These are phyloP conservation scores for Pelecanus crispus DNA, from an alignment of 2,113 vertebrate genomes.

Conservation along the genomic window DNA sequence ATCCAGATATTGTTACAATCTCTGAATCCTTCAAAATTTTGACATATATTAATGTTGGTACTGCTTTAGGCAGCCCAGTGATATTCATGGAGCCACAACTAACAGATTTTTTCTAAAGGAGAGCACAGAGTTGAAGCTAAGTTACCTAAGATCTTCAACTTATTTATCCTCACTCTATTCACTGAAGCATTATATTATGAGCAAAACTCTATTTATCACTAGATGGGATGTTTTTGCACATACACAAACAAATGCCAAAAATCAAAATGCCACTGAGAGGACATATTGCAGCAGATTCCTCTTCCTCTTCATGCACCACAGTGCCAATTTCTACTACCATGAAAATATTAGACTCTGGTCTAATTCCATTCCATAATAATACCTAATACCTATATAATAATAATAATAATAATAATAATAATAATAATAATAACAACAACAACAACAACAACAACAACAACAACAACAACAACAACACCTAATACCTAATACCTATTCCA, in stretches of 20 bases:
- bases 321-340: not conserved
- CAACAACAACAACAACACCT: too few species aligned
- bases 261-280: not conserved
- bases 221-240: not conserved
- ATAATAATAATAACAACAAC: too few species aligned
- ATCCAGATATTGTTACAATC: not conserved
- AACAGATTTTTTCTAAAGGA: not conserved
- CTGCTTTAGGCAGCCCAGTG: not conserved
- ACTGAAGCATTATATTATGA: not conserved
- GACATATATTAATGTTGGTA: conserved; percentile 10
- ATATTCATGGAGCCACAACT: not conserved
- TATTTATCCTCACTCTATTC: not conserved
- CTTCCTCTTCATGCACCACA: not conserved
- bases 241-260: conserved; percentile 32
- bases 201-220: conserved; percentile 17
- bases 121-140: not conserved
- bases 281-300: not conserved
- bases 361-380: not conserved
- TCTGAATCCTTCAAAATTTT: not conserved
- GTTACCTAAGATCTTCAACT: not conserved
- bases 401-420: too few species aligned
- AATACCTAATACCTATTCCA: not conserved
- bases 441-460: too few species aligned
- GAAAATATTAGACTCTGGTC: not conserved
- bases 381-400: too few species aligned